These are phyloP conservation scores for Meganola albula DNA, from an alignment of 2,888 invertebrate species.

Conservation along the genomic window DNA sequence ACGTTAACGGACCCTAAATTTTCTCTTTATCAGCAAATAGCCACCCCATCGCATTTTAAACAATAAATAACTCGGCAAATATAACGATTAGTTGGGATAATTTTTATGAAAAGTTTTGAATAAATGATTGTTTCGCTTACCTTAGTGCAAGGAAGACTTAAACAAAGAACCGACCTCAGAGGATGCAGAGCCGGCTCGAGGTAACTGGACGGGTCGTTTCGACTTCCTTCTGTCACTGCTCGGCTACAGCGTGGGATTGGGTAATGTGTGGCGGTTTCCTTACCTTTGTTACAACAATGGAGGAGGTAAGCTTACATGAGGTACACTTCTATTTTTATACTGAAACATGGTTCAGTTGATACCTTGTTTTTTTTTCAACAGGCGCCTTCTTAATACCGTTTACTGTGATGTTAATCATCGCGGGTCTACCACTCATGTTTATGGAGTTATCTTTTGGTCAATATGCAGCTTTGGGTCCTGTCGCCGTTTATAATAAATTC, in stretches of 20 bases:
- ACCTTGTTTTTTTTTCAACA: conserved; percentile 32
- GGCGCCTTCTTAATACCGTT: conserved; percentile 92
- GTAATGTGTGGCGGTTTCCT: conserved; percentile 87
- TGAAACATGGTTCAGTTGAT: not conserved
- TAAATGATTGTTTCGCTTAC: conserved; percentile 9
- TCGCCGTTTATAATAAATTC: conserved; percentile 88
- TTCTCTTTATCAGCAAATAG: no score
- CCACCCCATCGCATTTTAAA: no score
- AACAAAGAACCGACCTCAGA: conserved; percentile 35
- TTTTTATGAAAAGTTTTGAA: no score
- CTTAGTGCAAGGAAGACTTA: conserved; percentile 45
- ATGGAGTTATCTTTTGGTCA: conserved; percentile 92
- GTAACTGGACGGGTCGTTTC: conserved; percentile 86
- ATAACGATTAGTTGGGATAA: no score
- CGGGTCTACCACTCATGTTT: conserved; percentile 88
- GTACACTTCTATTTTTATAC: not conserved
- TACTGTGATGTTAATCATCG: conserved; percentile 86
- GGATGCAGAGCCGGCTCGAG: conserved; percentile 76
- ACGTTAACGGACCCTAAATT: no score
- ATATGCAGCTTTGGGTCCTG: conserved; percentile 86
- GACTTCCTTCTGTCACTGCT: conserved; percentile 84
- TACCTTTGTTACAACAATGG: conserved; percentile 87
- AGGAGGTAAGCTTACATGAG: conserved; percentile 68
- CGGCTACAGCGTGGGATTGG: conserved; percentile 85
- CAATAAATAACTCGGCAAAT: no score